Evolutionary conservation across 1,140 invertebrate species (phyloP).

Genomic region (Conopomorpha cramerella): DNA sequence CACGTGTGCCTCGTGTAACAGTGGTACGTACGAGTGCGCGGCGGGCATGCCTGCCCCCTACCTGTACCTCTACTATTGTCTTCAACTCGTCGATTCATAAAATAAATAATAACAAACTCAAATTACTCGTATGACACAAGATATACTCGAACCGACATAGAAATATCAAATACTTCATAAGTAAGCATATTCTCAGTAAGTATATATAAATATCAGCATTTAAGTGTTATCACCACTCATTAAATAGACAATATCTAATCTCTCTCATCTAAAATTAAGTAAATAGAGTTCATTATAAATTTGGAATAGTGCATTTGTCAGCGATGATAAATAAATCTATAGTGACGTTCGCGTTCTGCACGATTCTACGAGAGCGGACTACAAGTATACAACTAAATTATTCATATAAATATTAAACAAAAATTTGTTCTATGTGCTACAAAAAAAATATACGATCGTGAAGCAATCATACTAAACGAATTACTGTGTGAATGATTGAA

Average conservation of each 20-base stretch:
- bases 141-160: slow-evolving; percentile 40
- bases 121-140: slow-evolving; percentile 45
- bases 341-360: slow-evolving; percentile 2
- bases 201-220: slow-evolving; percentile 49
- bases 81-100: slow-evolving; percentile 33
- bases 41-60: too few relatives aligned
- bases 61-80: too few relatives aligned
- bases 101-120: slow-evolving; percentile 48
- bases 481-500: too few relatives aligned
- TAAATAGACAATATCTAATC: slow-evolving; percentile 57
- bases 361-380: neutral
- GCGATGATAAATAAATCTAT: slow-evolving; percentile 7
- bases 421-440: slow-evolving; percentile 12
- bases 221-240: slow-evolving; percentile 49
- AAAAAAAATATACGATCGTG: slow-evolving; percentile 11
- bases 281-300: slow-evolving; percentile 45
- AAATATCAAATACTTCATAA: slow-evolving; percentile 46
- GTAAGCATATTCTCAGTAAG: slow-evolving; percentile 44
- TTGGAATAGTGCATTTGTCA: slow-evolving; percentile 34
- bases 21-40: slow-evolving; percentile 2
- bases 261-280: slow-evolving; percentile 45
- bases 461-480: too few relatives aligned
- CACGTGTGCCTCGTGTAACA: neutral
- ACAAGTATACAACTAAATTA: slow-evolving; percentile 4
- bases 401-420: slow-evolving; percentile 8